A percentile compares a stretch with the other conserved stretches of the same genome.
Evolutionary conservation across 2,113 vertebrate genomes (phyloP).

Genomic region (Budorcas taxicolor): DNA sequence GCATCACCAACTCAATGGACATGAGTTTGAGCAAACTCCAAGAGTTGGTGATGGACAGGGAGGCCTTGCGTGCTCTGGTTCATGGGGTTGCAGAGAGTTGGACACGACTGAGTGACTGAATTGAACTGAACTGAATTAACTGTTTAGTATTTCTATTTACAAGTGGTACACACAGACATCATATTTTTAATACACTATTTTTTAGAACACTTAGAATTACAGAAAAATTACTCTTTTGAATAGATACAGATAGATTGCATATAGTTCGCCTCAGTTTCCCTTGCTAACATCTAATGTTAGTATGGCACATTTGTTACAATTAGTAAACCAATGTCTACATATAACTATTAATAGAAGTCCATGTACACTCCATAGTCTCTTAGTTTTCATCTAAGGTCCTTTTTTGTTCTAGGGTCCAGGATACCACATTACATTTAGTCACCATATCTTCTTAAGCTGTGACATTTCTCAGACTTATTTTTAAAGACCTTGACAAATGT

Average conservation of each 20-base stretch:
- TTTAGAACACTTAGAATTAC: background rate
- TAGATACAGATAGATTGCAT: background rate
- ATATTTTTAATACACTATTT: background rate
- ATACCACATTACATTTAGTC: background rate
- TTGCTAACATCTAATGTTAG: background rate
- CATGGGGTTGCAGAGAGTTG: background rate
- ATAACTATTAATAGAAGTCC: background rate
- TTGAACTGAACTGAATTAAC: background rate
- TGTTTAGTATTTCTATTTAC: background rate
- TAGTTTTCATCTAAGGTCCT: background rate
- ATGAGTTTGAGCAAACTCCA: background rate
- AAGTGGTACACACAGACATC: background rate
- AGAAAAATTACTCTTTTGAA: background rate
- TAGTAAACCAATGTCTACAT: background rate
- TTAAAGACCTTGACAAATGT: background rate
- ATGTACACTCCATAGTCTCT: background rate
- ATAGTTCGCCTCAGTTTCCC: background rate
- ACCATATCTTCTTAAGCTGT: background rate
- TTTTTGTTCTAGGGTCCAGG: background rate
- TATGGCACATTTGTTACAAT: background rate
- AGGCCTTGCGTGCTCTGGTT: background rate
- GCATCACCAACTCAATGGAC: background rate
- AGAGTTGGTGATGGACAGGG: background rate
- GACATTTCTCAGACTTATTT: background rate
- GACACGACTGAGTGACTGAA: background rate